Evolutionary conservation across 2,888 invertebrate species (phyloP).

Genomic region (Agrotis segetum): DNA sequence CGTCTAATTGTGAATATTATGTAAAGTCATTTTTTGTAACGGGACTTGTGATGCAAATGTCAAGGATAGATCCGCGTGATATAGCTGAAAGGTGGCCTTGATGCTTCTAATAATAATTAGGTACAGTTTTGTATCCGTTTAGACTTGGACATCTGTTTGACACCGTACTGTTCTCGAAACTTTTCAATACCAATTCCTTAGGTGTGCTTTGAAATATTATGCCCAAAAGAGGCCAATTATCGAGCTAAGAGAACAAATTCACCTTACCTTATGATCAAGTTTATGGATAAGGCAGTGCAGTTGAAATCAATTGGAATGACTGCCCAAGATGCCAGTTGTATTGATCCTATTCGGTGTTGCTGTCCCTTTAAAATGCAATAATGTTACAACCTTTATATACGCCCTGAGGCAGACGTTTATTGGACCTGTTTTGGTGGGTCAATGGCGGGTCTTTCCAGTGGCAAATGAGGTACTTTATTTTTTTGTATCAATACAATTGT

Average conservation of each 20-base stretch:
- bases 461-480: conserved; percentile 17
- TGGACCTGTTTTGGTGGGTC: conserved; percentile 34
- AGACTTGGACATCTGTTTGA: neutral
- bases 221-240: neutral
- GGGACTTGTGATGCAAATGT: conserved; percentile 42
- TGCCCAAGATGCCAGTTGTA: neutral
- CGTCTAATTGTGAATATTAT: conserved; percentile 28
- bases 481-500: neutral
- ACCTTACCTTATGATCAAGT: conserved; percentile 2
- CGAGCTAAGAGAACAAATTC: neutral
- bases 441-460: conserved; percentile 25
- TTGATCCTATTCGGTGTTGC: neutral
- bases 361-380: neutral
- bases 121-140: conserved; percentile 1
- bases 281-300: neutral
- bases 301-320: neutral
- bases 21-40: conserved; percentile 30
- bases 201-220: neutral
- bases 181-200: neutral
- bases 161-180: neutral
- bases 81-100: conserved; percentile 16
- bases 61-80: conserved; percentile 27
- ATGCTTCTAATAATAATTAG: neutral
- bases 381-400: conserved; percentile 14
- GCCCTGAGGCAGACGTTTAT: conserved; percentile 11